Evolutionary conservation across 2,888 invertebrate species (phyloP), one percentile per base, ranked within the genome.

Genomic region (Pyrrhosoma nymphula): DNA sequence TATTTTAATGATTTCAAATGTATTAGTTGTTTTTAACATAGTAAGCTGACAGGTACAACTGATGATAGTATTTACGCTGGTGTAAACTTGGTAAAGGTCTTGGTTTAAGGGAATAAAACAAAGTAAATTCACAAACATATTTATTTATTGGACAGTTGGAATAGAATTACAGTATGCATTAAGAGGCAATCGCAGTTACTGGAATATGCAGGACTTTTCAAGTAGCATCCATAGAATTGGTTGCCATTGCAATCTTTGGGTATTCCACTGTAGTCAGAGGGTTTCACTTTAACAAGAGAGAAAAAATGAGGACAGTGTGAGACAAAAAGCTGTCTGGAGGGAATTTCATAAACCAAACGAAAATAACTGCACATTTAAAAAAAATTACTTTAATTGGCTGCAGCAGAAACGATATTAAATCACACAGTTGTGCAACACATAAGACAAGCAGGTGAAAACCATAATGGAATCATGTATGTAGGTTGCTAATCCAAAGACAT

Each of bases 271-370:
- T 63, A 93, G 93, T 93, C 93, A 93, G 93, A 69, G 93, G 93
- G 47, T 69, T 93, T 93, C 93, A 93, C 93, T 93, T 93, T 93
- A 93, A 93, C 93, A 93, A 93, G 93, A 93, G 93, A 93, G 75
- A 93, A 63, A 93, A 93, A 93, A 93, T 60, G 39, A 63, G 69
- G 69, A 47, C 35, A 93, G 10, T 47, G 69, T 93, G 47, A 93
- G 93, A 93, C 39, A 56, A 55, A 55, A 47, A 93, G 55, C 47
- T 47, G 69, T 69, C 26, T 63, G 47, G 12, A 47, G 23, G 47
- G n/a, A 75, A 4, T 39, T 93, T 16, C 12, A 26, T n/a, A n/a
- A 91, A 91, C 93, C 93, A 93, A 93, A n/a, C 4, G 90, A 47
- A 60, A 90, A 60, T 47, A 0, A 90, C n/a, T 90, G 60, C 56